Percentiles rank a stretch among this genome's conserved stretches.
Evolutionary conservation across 2,888 invertebrate species (phyloP).

Genomic region (Sabatieria punctata): DNA sequence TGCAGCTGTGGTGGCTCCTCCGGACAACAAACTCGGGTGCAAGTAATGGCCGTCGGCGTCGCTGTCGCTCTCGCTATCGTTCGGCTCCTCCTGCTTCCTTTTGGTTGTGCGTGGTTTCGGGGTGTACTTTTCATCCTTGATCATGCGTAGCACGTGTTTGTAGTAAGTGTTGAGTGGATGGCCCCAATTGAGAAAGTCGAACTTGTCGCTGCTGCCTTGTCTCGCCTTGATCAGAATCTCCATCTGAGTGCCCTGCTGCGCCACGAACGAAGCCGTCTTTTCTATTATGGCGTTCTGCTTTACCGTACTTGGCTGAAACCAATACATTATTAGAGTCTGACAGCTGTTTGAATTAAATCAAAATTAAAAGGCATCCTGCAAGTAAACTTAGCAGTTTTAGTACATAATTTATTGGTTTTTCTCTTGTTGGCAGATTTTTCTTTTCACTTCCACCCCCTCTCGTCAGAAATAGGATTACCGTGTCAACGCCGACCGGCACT

Average conservation of each 20-base stretch:
- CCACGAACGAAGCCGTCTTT: conserved; percentile 50
- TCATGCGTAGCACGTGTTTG: conserved; percentile 43
- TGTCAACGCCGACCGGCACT: conserved; percentile 51
- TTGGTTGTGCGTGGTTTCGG: conserved; percentile 14
- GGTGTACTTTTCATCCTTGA: conserved; percentile 33
- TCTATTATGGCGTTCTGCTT: conserved; percentile 55
- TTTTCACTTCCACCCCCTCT: background rate
- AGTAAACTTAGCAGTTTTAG: no score
- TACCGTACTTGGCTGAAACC: conserved; percentile 20
- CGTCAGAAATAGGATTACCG: conserved; percentile 32
- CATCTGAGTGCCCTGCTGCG: conserved; percentile 82
- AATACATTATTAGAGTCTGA: background rate
- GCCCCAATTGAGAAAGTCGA: conserved; percentile 75
- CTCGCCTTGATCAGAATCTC: conserved; percentile 95
- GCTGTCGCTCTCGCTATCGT: conserved; percentile 12
- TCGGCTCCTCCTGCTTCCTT: background rate
- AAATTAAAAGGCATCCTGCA: background rate
- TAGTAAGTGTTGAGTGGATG: conserved; percentile 72
- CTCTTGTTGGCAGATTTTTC: background rate
- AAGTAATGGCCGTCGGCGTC: conserved; percentile 30
- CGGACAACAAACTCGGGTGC: conserved; percentile 53
- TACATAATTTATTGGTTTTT: no score
- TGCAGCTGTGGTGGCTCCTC: no score
- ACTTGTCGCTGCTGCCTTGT: conserved; percentile 71
- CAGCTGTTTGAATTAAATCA: background rate